Evolutionary conservation across 2,888 invertebrate species (phyloP), one percentile per base, ranked within the genome.

Genomic region (Sphaerophoria rueppellii): DNA sequence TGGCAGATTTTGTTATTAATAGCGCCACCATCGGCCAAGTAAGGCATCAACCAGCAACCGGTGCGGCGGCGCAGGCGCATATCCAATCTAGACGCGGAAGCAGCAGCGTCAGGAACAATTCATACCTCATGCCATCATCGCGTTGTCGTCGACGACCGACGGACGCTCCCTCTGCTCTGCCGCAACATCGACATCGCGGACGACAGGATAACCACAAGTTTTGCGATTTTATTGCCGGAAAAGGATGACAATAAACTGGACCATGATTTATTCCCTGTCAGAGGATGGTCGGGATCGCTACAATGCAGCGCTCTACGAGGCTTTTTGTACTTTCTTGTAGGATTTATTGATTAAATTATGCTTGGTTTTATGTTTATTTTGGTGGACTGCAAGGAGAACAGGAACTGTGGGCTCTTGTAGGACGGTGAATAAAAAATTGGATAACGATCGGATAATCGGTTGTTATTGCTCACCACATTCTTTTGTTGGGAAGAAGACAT

Each of bases 181-280:
- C 24, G 24, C 24, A 24, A 24, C 24, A 24, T 24, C 24, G 24
- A 24, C 24, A 24, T 24, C 24, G 24, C 24, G 24, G 24, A 24
- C 24, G 80, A 79, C 81, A 81, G 74, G 80, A 80, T 76, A 76
- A 80, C 73, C 73, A 80, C 85, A 81, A 81, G 81, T 78, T 71
- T 79, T 79, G 72, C 83, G 73, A 81, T 85, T 85, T 85, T 85
- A 85, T 81, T 85, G 85, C 85, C 85, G 85, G 85, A 85, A 85
- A 77, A 76, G 81, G 70, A 81, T 77, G 81, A 85, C 81, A 81
- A 77, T 81, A 77, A 81, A 77, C 81, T 77, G 81, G 57, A 43
- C 83, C 72, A 85, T 80, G 83, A 85, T 80, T 85, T 76, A 72
- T 80, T 35, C 55, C 61, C 72, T 80, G 80, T 79, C 79, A 58